Evolutionary conservation across 2,888 invertebrate genomes (phyloP), one percentile per base, ranked within the genome.

Genomic region (Esperia sulphurella): DNA sequence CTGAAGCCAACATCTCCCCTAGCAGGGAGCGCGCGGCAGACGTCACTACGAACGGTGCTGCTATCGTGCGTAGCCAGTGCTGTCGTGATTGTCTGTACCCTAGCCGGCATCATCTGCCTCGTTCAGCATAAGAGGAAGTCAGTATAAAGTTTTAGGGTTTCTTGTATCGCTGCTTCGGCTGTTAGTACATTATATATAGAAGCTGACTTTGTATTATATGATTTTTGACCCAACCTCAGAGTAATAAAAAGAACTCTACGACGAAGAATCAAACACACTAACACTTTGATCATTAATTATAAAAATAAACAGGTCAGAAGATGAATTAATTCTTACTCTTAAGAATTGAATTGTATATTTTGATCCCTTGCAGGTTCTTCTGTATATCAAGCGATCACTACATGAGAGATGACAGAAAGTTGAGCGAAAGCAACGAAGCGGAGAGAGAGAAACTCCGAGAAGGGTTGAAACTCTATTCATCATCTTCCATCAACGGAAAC

Each of bases 401-500:
- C 62, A 74, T 88, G 64, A 71, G 89, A 9, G 90, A 90, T 48
- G 83, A 90, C 54, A 75, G 90, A 46, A 90, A 90, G 54, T 67
- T 90, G 12, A 90, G 90, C 50, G 90, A 90, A 55, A 90, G 90
- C 59, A 89, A 90, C 52, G 90, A 90, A 54, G 85, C 89, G 0
- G 90, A 90, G 55, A 68, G 90, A 31, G 90, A 90, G 58, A 90
- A 90, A 57, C 67, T 90, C 0, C 65, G 90, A 61, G 90, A 90
- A 50, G 90, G 88, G 49, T 90, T 90, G 55, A 90, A 90, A 47
- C 62, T 90, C 0, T 90, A 90, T 56, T 90, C 90, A 0, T 90
- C 90, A 1, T 90, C 90, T 0, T 89, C 90, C 12, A 90, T 90
- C 55, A 90, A 90, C 48, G 88, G 89, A n/a, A 89, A 90, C 52